Evolutionary conservation across 2,797 vertebrate species (phyloP).

Genomic region (Mormyrops boulengeri): DNA sequence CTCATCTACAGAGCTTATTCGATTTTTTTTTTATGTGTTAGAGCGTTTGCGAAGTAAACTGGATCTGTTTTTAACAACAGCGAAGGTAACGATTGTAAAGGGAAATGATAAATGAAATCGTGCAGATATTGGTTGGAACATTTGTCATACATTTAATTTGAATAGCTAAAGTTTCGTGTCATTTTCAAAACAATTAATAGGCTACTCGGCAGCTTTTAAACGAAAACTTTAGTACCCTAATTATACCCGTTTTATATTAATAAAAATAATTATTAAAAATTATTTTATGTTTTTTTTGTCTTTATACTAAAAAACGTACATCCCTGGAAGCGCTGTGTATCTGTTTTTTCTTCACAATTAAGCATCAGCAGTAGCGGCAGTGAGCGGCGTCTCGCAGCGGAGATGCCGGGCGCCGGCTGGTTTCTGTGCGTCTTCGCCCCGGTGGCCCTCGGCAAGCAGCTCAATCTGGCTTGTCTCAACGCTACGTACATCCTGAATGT

Average conservation of each 20-base stretch:
- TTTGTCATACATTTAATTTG: neutral
- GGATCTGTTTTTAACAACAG: neutral
- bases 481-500: conserved; percentile 65
- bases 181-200: neutral
- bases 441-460: conserved; percentile 16
- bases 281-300: neutral
- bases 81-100: neutral
- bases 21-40: neutral
- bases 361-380: neutral
- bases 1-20: neutral
- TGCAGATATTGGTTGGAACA: neutral
- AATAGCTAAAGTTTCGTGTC: neutral
- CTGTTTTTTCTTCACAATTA: neutral
- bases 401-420: conserved; percentile 35
- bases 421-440: conserved; percentile 35
- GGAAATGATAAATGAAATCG: neutral
- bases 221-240: neutral
- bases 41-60: neutral
- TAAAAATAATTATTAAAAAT: neutral
- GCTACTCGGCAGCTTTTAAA: neutral
- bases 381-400: neutral
- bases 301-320: neutral
- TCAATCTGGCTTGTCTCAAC: conserved; percentile 34
- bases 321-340: neutral
- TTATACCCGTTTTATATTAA: neutral